Conservation (phyloP, 2,113 vertebrate genomes). For the Bufo bufo region DNA sequence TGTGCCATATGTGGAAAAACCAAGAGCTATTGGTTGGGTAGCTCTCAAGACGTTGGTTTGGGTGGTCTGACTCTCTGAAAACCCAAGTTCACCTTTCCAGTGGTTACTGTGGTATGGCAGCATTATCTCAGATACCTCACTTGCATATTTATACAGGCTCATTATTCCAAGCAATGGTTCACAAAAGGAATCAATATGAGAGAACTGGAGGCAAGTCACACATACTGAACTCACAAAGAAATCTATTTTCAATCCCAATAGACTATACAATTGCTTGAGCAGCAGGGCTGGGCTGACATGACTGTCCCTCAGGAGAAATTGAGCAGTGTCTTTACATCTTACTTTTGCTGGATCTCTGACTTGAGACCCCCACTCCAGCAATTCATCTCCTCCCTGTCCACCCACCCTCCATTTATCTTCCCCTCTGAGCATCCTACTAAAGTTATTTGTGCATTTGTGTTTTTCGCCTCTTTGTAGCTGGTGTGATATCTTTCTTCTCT, state of each 20-base stretch:
- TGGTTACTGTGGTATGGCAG: not conserved
- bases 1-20: not conserved
- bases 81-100: not conserved
- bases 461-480: not conserved
- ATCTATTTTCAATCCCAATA: slow-evolving; percentile 59
- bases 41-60: not conserved
- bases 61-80: not conserved
- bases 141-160: slow-evolving; percentile 56
- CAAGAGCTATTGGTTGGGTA: not conserved
- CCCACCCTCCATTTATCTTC: slow-evolving; percentile 45
- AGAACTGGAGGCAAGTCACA: slow-evolving; percentile 53
- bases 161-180: slow-evolving; percentile 54
- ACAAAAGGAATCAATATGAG: slow-evolving; percentile 49
- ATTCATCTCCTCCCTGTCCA: slow-evolving; percentile 52
- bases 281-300: slow-evolving; percentile 50
- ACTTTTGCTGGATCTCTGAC: slow-evolving; percentile 40
- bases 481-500: slow-evolving; percentile 15
- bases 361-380: slow-evolving; percentile 44
- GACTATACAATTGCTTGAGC: slow-evolving; percentile 56
- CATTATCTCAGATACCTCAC: slow-evolving; percentile 9
- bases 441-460: slow-evolving; percentile 25
- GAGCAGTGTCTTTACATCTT: slow-evolving; percentile 45
- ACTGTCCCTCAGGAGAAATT: slow-evolving; percentile 54
- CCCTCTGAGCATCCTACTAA: not conserved
- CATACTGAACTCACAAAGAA: slow-evolving; percentile 54